A percentile compares a stretch with the other conserved stretches of the same genome.
Conservation (phyloP, 2,797 vertebrate genomes). For the Anguilla pacifica region DNA sequence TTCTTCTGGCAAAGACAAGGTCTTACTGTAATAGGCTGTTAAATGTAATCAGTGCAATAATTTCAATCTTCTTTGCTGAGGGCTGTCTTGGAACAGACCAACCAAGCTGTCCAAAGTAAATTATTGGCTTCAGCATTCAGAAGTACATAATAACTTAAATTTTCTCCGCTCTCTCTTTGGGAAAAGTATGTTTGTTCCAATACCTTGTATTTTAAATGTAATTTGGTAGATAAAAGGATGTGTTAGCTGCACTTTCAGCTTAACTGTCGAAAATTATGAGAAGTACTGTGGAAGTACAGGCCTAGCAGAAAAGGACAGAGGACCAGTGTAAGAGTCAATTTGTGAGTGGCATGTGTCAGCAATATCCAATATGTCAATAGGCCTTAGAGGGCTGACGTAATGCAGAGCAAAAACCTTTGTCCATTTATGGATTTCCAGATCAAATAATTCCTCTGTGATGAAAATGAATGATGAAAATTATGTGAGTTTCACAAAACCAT, state of each 20-base stretch:
- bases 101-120: slow-evolving; percentile 21
- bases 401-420: no score
- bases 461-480: no score
- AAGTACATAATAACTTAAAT: background rate
- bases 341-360: background rate
- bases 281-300: background rate
- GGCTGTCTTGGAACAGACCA: slow-evolving; percentile 27
- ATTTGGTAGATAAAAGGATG: background rate
- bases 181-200: background rate
- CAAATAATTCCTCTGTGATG: no score
- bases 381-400: no score
- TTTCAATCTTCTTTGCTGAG: background rate
- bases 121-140: slow-evolving; percentile 3
- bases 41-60: slow-evolving; percentile 8
- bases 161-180: background rate
- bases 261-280: background rate
- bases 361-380: no score
- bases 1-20: background rate
- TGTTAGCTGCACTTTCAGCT: background rate
- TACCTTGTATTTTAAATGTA: background rate
- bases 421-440: no score
- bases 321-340: background rate
- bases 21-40: slow-evolving; percentile 6
- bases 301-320: background rate
- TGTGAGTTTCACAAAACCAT: no score